phyloP scores from a whole-genome alignment of 2,113 vertebrate species.

The Caranx melampygus region DNA sequence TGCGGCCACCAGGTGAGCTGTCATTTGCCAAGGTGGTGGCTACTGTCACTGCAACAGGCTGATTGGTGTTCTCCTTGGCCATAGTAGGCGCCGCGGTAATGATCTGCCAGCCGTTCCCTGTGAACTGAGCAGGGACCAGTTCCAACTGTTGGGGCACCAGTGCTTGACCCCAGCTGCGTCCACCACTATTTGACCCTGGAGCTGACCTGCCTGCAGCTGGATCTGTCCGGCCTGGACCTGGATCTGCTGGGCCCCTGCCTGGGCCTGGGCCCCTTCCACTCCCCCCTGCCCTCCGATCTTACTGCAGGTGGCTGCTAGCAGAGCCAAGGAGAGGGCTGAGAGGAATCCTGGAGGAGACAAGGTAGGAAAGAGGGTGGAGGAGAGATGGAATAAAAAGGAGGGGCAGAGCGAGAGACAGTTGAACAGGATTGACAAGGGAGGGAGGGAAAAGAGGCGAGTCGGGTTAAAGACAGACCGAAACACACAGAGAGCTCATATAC shows the following conservation, averaged over 20 bases:
- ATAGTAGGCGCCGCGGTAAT: slow-evolving; percentile 90
- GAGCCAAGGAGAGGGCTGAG: slow-evolving; percentile 97
- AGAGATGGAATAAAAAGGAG: neutral
- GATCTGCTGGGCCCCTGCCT: slow-evolving; percentile 90
- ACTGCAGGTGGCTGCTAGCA: slow-evolving; percentile 99
- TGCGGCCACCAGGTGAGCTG: slow-evolving; percentile 89
- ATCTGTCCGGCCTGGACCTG: slow-evolving; percentile 94
- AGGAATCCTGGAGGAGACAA: slow-evolving; percentile 88
- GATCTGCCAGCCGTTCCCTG: slow-evolving; percentile 97
- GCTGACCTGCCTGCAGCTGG: slow-evolving; percentile 92
- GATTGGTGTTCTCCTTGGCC: slow-evolving; percentile 92
- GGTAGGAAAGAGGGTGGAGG: slow-evolving; percentile 7
- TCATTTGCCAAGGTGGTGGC: slow-evolving; percentile 84
- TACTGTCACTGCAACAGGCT: slow-evolving; percentile 86
- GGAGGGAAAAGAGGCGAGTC: slow-evolving; percentile 16
- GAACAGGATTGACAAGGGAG: slow-evolving; percentile 30
- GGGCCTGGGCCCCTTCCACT: slow-evolving; percentile 88
- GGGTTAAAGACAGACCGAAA: slow-evolving; percentile 19
- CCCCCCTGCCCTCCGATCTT: slow-evolving; percentile 94
- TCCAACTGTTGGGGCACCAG: slow-evolving; percentile 95
- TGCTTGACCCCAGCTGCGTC: slow-evolving; percentile 88
- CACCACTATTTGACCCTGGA: slow-evolving; percentile 90
- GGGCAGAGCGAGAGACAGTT: slow-evolving; percentile 31
- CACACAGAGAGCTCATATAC: slow-evolving; percentile 1
- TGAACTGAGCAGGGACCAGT: slow-evolving; percentile 95